Base-by-base conservation (phyloP, 2,888 invertebrate genomes). In the Ormyrus nitidulus region DNA sequence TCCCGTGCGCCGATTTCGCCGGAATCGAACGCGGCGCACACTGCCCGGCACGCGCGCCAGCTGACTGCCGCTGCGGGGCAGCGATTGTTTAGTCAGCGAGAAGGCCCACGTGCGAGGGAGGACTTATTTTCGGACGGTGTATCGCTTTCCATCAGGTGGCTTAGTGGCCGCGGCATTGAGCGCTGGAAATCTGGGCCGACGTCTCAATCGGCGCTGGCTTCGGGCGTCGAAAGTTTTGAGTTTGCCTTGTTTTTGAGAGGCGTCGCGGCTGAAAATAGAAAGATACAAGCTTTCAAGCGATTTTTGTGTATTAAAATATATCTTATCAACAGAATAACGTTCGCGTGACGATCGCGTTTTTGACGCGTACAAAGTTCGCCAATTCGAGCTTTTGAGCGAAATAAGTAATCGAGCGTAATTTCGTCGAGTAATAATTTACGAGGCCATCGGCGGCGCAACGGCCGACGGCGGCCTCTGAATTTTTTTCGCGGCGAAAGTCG, bases 1-100 rank as follows among this genome's bases (percentile, higher is more conserved):
- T 87, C 86, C 86, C 84, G 1, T 54, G 49, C 72, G 74, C 74
- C 58, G 44, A 68, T 51, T 70, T 77, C 66, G 74, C 79, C 34
- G 79, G 74, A 73, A 56, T 74, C 74, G 73, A 70, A 44, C 49
- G 70, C 51, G 19, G 2, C 19, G 2, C 19, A 1, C 4, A 0
- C 3, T 4, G 13, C 3, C 34, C 34, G 8, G 56, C 19, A 44
- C 70, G 48, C 61, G 58, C 56, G 58, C 79, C 80, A 80, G 80
- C 77, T 80, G 80, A 77, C 80, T 72, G 54, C 46, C 75, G 19
- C 19, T 19, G 19, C 19, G 2, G 19, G 1, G 72, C 72, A 54
- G 19, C 66, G 78, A 58, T 66, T 78, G 70, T 64, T 58, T 48
- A n/a, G 77, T 46, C 44, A 58, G 13, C 51, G 77, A 70, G 76